Base-by-base conservation (phyloP, 2,888 invertebrate genomes). In the Xylophagus ater region DNA sequence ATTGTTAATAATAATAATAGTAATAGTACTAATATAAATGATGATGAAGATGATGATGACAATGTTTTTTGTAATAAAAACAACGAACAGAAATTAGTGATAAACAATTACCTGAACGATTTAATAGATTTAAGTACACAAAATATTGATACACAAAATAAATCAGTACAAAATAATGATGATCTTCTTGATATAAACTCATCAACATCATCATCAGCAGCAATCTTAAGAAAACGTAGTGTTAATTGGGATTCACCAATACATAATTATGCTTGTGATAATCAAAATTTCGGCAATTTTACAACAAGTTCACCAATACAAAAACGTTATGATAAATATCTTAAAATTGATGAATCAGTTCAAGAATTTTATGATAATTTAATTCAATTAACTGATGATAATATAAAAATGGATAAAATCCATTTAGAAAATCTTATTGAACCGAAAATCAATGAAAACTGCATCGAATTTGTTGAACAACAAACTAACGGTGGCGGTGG, bases 191-290 rank as follows among this genome's bases (percentile, higher is more conserved):
- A n/a, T n/a, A n/a, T n/a, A n/a, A n/a, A n/a, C n/a, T n/a, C n/a
- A n/a, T n/a, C n/a, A n/a, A n/a, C n/a, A n/a, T 24, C 13, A 10
- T 15, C 30, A 24, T 9, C 24, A 13, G 6, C 15, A 19, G 53
- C 51, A n/a, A 53, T 49, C 37, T 24, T 42, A 29, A 59, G 58
- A 44, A 64, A 63, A 42, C 58, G 65, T 3, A 65, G 60, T 45
- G 65, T 64, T 10, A 62, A 64, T 46, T 65, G 64, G 64, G 58
- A 64, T 24, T 61, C 58, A 5, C 59, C 64, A 9, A 56, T 64
- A 25, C 58, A 63, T 32, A 61, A 61, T 37, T 59, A 52, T 41
- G 59, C 58, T 21, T 45, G 3, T 54, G n/a, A 25, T 4, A 36
- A 36, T 18, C 12, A 21, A 12, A 17, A 19, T 12, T 10, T 15